Conservation (phyloP, 2,888 invertebrate genomes). For the Catocala nupta region DNA sequence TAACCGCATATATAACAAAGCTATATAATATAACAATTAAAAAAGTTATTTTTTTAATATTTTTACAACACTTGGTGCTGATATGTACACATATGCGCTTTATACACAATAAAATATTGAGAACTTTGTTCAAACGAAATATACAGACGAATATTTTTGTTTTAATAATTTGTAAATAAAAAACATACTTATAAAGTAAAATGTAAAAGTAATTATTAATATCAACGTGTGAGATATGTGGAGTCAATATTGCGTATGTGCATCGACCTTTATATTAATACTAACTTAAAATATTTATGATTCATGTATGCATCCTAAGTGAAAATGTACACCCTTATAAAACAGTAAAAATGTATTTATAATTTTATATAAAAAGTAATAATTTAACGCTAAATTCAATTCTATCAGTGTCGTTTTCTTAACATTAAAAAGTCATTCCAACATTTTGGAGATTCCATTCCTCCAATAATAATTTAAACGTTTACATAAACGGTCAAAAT, state of each 20-base stretch:
- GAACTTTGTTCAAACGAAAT: slow-evolving; percentile 83
- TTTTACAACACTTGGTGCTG: slow-evolving; percentile 78
- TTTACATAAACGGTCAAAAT: slow-evolving; percentile 24
- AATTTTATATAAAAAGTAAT: slow-evolving; percentile 13
- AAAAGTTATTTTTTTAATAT: slow-evolving; percentile 49
- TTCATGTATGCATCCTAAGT: slow-evolving; percentile 23
- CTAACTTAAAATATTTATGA: slow-evolving; percentile 25
- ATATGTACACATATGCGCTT: slow-evolving; percentile 65
- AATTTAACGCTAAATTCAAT: slow-evolving; percentile 28
- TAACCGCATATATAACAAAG: slow-evolving; percentile 68
- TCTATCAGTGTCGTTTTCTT: slow-evolving; percentile 35
- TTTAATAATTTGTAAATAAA: slow-evolving; percentile 48
- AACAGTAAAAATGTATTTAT: slow-evolving; percentile 38
- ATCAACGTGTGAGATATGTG: slow-evolving; percentile 54
- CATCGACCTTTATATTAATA: slow-evolving; percentile 20
- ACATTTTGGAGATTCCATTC: slow-evolving; percentile 20
- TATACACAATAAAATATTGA: slow-evolving; percentile 60
- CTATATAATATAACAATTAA: slow-evolving; percentile 52
- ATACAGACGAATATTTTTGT: slow-evolving; percentile 62
- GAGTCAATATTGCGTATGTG: slow-evolving; percentile 42
- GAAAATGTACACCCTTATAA: slow-evolving; percentile 37
- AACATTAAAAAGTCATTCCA: slow-evolving; percentile 22
- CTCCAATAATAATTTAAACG: slow-evolving; percentile 30
- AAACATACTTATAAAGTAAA: slow-evolving; percentile 38
- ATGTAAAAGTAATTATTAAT: slow-evolving; percentile 41